Evolutionary conservation across 2,888 invertebrate genomes (phyloP), one percentile per base, ranked within the genome.

Genomic region (Nomada lathburiana): DNA sequence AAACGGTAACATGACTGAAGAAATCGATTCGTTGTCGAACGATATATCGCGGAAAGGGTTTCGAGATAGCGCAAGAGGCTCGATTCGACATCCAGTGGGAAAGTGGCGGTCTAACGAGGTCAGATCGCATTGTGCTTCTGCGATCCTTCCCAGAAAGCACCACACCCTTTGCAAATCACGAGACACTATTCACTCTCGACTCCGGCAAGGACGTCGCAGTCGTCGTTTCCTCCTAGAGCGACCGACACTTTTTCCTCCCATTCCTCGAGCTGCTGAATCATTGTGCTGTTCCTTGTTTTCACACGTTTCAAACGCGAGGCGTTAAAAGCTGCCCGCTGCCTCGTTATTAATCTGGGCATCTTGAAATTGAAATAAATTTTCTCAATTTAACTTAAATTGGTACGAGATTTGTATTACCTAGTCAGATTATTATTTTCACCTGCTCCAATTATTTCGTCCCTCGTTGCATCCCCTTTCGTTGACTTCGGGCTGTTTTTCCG

Each of bases 81-180:
- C 23, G 64, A 57, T 63, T 52, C 47, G 79, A 26, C n/a, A 16
- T n/a, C 42, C 59, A 57, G 78, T 86, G 86, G 86, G 86, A 86
- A 86, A 86, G 76, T 71, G 53, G 64, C 60, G 26, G 4, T 47
- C 62, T 59, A 74, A 57, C 69, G 86, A 86, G 81, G 80, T 71
- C 79, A 63, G 57, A 57, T 69, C 76, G 44, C 53, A 64, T 59
- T 59, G 69, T 76, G 55, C 52, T 85, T 72, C 64, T 75, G 82
- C 53, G 71, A 84, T 76, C 60, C 69, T 86, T 86, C 78, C 76
- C 75, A 81, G 79, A 80, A 80, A 59, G 57, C 67, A 78, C 80
- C 84, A 82, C 86, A 78, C 86, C 82, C 84, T 73, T 65, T 47
- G 23, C 77, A 64, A 81, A 70, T 76, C 71, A 36, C 57, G 74